Percentiles rank a stretch among this genome's conserved stretches.
These are phyloP conservation scores for Dinocampus coccinellae DNA, from an alignment of 2,888 invertebrate genomes.

Conservation along the genomic window DNA sequence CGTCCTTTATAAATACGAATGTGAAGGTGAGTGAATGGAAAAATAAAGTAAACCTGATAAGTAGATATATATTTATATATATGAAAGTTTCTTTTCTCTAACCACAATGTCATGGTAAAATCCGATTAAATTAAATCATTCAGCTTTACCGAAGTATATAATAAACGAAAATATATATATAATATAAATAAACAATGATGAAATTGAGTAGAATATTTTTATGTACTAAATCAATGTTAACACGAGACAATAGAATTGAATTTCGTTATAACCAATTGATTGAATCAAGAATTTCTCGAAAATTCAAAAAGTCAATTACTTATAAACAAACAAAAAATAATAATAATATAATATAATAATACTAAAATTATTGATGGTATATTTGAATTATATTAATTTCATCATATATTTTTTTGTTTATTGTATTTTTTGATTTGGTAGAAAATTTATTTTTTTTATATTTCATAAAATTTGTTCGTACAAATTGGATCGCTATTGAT, in stretches of 20 bases:
- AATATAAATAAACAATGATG: not conserved
- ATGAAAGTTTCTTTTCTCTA: not conserved
- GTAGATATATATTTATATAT: no score
- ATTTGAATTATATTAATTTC: conserved; percentile 26
- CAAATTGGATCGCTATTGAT: conserved; percentile 40
- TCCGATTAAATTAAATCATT: not conserved
- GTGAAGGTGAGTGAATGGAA: not conserved
- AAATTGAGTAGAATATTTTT: not conserved
- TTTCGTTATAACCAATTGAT: conserved; percentile 14
- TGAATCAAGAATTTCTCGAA: not conserved
- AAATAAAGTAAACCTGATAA: conserved; percentile 40
- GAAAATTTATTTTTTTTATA: conserved; percentile 27
- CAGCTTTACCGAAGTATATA: not conserved
- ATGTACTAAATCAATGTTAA: not conserved
- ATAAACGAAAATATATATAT: not conserved
- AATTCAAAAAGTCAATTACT: no score
- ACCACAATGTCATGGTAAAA: not conserved
- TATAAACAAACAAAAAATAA: no score
- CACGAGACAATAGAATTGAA: not conserved
- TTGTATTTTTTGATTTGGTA: conserved; percentile 32
- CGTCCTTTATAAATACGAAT: conserved; percentile 1
- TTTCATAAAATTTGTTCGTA: conserved; percentile 44
- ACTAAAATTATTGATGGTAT: not conserved
- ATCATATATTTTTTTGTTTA: not conserved
- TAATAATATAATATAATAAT: no score